Conservation (phyloP, 2,888 invertebrate genomes). For the Mesoligia furuncula region DNA sequence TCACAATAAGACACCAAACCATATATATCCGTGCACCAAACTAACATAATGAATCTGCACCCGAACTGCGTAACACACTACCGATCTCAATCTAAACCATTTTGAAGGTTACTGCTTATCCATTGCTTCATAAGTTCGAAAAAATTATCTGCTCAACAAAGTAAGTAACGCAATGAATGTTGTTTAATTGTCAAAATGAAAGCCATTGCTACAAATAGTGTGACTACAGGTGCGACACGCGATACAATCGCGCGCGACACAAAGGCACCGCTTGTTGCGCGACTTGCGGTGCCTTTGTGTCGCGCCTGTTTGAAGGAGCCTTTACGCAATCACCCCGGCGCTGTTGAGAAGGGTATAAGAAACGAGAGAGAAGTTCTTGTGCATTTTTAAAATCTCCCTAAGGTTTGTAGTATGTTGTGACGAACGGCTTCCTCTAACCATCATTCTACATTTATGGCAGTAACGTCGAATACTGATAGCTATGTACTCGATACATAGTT, state of each 20-base stretch:
- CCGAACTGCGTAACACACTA: not conserved
- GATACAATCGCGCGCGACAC: too few relatives aligned
- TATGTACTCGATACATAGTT: slow-evolving; percentile 24
- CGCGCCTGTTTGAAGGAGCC: too few relatives aligned
- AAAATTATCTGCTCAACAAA: not conserved
- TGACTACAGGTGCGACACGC: too few relatives aligned
- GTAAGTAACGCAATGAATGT: not conserved
- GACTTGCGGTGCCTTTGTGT: too few relatives aligned
- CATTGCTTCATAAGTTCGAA: not conserved
- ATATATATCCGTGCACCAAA: not conserved
- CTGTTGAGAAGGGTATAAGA: too few relatives aligned
- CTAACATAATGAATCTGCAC: not conserved
- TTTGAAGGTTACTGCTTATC: not conserved
- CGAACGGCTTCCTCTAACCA: not conserved
- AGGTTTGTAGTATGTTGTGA: not conserved
- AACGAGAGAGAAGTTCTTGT: not conserved
- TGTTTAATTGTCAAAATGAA: not conserved
- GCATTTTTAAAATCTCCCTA: not conserved
- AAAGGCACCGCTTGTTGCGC: too few relatives aligned
- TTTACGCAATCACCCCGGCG: not conserved
- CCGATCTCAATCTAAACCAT: not conserved
- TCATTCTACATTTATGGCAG: slow-evolving; percentile 6
- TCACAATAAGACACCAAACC: not conserved
- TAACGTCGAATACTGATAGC: slow-evolving; percentile 37
- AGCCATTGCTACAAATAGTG: not conserved